Conservation (phyloP, 2,113 vertebrate genomes). For the Bothrops jararaca region DNA sequence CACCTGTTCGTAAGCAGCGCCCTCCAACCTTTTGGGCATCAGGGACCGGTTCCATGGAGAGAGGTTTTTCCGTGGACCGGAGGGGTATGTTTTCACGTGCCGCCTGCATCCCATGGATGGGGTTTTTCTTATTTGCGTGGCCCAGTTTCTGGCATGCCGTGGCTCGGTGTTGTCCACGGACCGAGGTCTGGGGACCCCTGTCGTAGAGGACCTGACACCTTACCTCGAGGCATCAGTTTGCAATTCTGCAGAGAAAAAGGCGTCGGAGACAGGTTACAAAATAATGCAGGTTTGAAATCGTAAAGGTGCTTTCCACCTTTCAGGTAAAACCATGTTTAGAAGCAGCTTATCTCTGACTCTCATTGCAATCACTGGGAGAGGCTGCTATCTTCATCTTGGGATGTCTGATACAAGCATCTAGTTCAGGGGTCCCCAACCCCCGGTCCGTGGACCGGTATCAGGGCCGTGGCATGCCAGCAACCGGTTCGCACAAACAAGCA, state of each 20-base stretch:
- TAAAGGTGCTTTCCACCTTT: background rate
- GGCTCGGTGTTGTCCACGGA: background rate
- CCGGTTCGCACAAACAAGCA: no score
- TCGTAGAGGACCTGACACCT: background rate
- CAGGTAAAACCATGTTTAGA: background rate
- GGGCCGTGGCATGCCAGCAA: no score
- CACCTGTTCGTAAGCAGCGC: constrained; percentile 30
- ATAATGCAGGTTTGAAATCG: background rate
- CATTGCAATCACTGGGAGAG: background rate
- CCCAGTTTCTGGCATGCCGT: background rate
- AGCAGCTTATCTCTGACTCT: background rate
- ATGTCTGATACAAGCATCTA: background rate
- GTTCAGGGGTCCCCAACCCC: no score
- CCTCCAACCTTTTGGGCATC: background rate
- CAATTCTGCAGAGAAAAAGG: background rate
- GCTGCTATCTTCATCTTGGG: background rate
- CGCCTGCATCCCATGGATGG: background rate
- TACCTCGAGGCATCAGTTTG: background rate
- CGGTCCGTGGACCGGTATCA: no score
- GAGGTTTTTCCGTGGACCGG: background rate
- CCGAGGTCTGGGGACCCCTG: no score
- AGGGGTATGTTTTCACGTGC: background rate
- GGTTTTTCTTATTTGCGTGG: background rate
- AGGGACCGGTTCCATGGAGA: background rate
- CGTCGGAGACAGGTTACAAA: background rate